Conservation (phyloP, 2,797 vertebrate genomes). For the Leucoraja ocellata region DNA sequence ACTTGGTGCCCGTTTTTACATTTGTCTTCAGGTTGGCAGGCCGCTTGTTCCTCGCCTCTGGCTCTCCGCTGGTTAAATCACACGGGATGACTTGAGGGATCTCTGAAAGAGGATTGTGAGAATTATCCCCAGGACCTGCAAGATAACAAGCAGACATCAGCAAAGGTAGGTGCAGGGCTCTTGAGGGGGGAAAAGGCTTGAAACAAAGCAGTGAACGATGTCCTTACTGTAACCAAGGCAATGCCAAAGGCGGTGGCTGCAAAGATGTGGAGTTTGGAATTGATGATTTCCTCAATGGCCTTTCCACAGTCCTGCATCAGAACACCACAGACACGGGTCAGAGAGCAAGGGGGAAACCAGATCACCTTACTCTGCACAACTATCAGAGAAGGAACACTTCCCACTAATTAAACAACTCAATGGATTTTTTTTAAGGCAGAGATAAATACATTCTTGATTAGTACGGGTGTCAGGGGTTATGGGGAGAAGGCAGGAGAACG, state of each 20-base stretch:
- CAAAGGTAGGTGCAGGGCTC: neutral
- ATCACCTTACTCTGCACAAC: too few relatives aligned
- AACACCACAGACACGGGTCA: neutral
- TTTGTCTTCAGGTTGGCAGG: too few relatives aligned
- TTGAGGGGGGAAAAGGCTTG: neutral
- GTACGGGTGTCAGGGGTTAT: too few relatives aligned
- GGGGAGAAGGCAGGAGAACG: too few relatives aligned
- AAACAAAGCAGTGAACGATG: neutral
- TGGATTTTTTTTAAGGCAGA: too few relatives aligned
- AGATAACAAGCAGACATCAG: neutral
- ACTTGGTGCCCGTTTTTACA: too few relatives aligned
- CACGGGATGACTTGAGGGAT: neutral
- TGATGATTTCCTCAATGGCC: neutral
- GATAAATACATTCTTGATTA: too few relatives aligned
- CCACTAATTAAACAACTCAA: too few relatives aligned
- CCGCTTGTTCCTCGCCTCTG: neutral
- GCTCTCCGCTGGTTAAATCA: neutral
- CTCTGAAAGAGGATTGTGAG: neutral
- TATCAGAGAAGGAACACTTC: too few relatives aligned
- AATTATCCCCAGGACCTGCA: conserved; percentile 1
- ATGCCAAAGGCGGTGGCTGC: neutral
- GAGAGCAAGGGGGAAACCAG: neutral
- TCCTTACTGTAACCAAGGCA: neutral
- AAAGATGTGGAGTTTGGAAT: conserved; percentile 9
- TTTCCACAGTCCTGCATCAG: neutral